These are phyloP conservation scores for Psophia crepitans DNA, from an alignment of 2,113 vertebrate genomes.

Conservation along the genomic window DNA sequence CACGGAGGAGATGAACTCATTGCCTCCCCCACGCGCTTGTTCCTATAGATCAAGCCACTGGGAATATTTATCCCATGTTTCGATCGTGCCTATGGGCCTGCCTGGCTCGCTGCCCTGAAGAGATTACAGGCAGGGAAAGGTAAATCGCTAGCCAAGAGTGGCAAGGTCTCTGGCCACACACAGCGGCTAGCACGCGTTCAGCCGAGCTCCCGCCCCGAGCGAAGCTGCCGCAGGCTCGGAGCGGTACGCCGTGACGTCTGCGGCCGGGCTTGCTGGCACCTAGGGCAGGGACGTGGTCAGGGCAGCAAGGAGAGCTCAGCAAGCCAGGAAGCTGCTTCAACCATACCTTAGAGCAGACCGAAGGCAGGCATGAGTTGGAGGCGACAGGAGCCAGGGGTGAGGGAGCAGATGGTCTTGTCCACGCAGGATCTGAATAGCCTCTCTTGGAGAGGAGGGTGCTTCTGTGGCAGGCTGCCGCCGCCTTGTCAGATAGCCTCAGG, in stretches of 20 bases:
- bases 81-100: not conserved
- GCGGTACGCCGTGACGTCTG: rapidly evolving
- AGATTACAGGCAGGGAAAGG: not conserved
- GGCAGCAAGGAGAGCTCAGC: not conserved
- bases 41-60: not conserved
- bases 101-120: not conserved
- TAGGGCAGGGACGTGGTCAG: not conserved
- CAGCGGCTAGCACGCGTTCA: not conserved
- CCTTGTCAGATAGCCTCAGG: not conserved
- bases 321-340: not conserved
- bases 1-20: not conserved
- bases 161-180: not conserved
- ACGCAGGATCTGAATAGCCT: not conserved
- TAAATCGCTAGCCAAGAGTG: not conserved
- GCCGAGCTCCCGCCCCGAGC: not conserved
- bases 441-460: not conserved
- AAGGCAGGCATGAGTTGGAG: not conserved
- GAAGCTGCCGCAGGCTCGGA: not conserved
- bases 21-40: not conserved
- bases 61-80: not conserved
- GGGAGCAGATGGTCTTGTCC: not conserved
- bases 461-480: not conserved
- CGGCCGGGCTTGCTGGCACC: not conserved
- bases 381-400: not conserved
- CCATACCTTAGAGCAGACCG: not conserved